Conservation (phyloP, 2,888 invertebrate genomes). For the Nysson spinosus region DNA sequence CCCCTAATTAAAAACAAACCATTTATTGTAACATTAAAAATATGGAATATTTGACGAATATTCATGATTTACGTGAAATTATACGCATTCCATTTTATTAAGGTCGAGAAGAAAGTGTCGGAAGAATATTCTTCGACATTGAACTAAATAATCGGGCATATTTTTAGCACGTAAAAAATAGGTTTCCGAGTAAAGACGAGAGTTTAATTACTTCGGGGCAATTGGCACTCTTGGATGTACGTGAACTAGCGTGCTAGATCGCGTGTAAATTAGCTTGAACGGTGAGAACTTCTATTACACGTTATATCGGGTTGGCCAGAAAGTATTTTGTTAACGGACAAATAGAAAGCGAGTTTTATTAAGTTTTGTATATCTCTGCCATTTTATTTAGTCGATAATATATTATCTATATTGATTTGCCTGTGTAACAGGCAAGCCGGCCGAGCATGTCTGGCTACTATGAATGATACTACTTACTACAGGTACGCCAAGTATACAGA, state of each 20-base stretch:
- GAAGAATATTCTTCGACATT: background rate
- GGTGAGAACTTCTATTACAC: conserved; percentile 16
- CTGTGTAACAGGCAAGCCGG: background rate
- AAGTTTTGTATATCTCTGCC: background rate
- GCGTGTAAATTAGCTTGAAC: conserved; percentile 6
- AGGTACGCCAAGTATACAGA: conserved; percentile 16
- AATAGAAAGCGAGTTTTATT: too few relatives aligned
- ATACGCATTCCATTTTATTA: too few relatives aligned
- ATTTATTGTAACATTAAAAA: too few relatives aligned
- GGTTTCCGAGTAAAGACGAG: conserved; percentile 22
- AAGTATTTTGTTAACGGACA: background rate
- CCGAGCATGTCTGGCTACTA: conserved; percentile 16
- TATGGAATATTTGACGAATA: too few relatives aligned
- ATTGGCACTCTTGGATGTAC: conserved; percentile 36
- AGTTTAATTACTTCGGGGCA: conserved; percentile 33
- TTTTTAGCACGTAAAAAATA: conserved; percentile 4
- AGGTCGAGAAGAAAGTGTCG: background rate
- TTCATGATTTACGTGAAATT: too few relatives aligned
- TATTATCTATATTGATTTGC: too few relatives aligned
- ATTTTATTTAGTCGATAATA: too few relatives aligned
- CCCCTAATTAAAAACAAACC: too few relatives aligned
- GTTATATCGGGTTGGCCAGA: conserved; percentile 16
- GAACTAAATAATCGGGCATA: conserved; percentile 9
- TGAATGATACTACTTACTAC: conserved; percentile 39
- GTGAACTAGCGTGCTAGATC: conserved; percentile 31